Evolutionary conservation across 2,113 vertebrate genomes (phyloP), one percentile per base, ranked within the genome.

Genomic region (Turnix velox): DNA sequence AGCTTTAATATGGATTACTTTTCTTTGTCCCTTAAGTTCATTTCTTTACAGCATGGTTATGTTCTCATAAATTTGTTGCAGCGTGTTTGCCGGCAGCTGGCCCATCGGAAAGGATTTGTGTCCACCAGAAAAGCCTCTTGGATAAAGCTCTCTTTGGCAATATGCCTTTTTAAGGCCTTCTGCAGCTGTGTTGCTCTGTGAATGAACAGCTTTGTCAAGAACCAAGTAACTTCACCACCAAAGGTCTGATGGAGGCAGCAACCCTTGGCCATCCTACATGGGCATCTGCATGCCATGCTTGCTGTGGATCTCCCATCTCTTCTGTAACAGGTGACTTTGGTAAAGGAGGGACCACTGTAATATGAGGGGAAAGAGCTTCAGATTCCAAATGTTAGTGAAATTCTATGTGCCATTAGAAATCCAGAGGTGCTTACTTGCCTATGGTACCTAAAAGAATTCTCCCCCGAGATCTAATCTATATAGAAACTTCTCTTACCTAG

Each of bases 1-100:
- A 94, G 86, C 54, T 88, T 87, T 91, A 86, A 88, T 96, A 92
- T 75, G 90, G 94, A 88, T 96, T 97, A 86, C 81, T 93, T 97
- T 96, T 84, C 91, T 95, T 94, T 90, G 94, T 94, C 90, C 93
- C 79, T 92, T 89, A 96, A 95, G 68, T 94, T 96, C 25, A 43
- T 94, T 69, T 95, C 69, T 95, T 93, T 94, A 84, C 68, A 77
- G 49, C n/a, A n/a, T 48, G 37, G 81, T 94, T 96, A 89, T 49
- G 40, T 79, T 96, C 81, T 92, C 93, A 86, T 91, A 94, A 82
- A 95, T 96, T 94, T 94, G 66, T 75, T 85, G 88, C 65, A 84
- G 78, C 6, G 0, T 72, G 78, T 88, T 95, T 95, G 51, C 37
- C 18, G 1, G 91, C 73, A 92, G 81, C 91, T 94, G 94, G 84